A percentile compares a stretch with the other conserved stretches of the same genome.
These are phyloP conservation scores for Lithophane ornitopus DNA, from an alignment of 2,888 invertebrate species.

Conservation along the genomic window DNA sequence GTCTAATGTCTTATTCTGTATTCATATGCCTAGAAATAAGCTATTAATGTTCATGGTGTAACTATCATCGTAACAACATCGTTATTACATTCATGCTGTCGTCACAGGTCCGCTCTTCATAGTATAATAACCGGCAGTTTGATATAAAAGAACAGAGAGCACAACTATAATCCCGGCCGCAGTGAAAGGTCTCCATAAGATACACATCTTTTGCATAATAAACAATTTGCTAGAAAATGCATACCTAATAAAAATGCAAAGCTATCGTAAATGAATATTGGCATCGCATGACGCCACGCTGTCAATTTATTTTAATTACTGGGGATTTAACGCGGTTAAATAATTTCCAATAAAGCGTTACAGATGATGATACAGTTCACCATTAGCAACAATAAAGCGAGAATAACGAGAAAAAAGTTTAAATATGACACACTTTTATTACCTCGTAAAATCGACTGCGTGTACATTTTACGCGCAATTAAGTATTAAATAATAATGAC, in stretches of 20 bases:
- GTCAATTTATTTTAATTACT: conserved; percentile 57
- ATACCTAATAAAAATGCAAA: conserved; percentile 7
- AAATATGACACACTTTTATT: conserved; percentile 70
- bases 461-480: conserved; percentile 65
- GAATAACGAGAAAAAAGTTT: conserved; percentile 65
- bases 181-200: conserved; percentile 1
- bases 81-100: background rate
- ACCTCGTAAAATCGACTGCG: conserved; percentile 68
- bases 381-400: conserved; percentile 67
- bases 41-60: conserved; percentile 7
- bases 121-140: background rate
- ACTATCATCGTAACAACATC: background rate
- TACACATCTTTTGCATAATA: conserved; percentile 22
- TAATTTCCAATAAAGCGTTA: conserved; percentile 70
- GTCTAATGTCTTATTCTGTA: conserved; percentile 51
- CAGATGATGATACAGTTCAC: conserved; percentile 64
- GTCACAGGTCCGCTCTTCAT: background rate
- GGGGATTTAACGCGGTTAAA: conserved; percentile 63
- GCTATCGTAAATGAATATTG: conserved; percentile 27
- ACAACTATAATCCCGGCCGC: background rate
- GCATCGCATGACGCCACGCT: conserved; percentile 16
- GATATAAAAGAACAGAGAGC: background rate
- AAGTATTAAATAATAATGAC: conserved; percentile 69
- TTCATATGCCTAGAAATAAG: conserved; percentile 52
- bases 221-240: conserved; percentile 32